These are phyloP conservation scores for Henricia sp. DNA, from an alignment of 53 echinoderm and acorn worm species.

Conservation along the genomic window DNA sequence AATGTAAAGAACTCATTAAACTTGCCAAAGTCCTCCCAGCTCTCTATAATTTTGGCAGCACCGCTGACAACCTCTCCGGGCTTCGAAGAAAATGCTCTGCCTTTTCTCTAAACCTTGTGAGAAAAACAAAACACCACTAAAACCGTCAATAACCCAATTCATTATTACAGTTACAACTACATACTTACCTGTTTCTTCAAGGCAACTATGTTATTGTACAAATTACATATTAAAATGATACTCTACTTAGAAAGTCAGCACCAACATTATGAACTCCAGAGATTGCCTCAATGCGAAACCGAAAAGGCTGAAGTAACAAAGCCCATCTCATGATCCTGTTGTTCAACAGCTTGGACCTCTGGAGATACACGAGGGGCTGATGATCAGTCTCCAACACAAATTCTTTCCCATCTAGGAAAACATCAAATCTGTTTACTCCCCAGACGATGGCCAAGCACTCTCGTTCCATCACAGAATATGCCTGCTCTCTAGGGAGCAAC, in stretches of 20 bases:
- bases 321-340: conserved; percentile 50
- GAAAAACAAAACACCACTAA: neutral
- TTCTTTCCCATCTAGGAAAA: conserved; percentile 34
- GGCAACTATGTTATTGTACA: neutral
- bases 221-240: neutral
- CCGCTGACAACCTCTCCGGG: neutral
- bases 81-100: conserved; percentile 14
- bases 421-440: conserved; percentile 29
- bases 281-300: conserved; percentile 56
- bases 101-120: neutral
- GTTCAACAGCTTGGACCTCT: conserved; percentile 37
- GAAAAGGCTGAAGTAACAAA: conserved; percentile 49
- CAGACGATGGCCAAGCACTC: conserved; percentile 48
- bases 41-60: conserved; percentile 10
- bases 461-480: conserved; percentile 34
- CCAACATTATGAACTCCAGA: conserved; percentile 57
- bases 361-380: conserved; percentile 28
- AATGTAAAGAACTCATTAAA: too few relatives aligned
- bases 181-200: neutral
- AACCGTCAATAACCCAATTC: neutral
- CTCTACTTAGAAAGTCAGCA: conserved; percentile 66
- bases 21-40: too few relatives aligned
- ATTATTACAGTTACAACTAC: too few relatives aligned
- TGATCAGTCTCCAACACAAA: conserved; percentile 52
- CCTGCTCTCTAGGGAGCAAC: neutral